Base-by-base conservation (phyloP, 2,888 invertebrate species). In the Galerucella calmariensis region DNA sequence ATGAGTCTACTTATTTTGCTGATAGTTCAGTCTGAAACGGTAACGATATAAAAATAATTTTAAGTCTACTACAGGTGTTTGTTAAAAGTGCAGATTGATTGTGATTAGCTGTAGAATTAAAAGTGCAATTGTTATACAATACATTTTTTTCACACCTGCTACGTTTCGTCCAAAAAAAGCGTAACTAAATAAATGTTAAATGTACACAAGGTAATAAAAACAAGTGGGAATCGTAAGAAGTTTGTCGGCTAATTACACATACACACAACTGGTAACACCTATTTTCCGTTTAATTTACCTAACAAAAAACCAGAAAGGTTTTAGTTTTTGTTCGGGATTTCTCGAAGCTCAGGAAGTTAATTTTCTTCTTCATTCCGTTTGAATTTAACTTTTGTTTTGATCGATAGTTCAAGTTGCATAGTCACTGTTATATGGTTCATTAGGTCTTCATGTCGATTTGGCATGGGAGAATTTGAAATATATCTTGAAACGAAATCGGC, bases 221-320 rank as follows among this genome's bases (percentile, higher is more conserved):
- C 5, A 41, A 41, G 24, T 59, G 58, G 3, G 58, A 59, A 59
- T 27, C 5, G 58, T 59, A 24, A 24, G 16, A 24, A 20, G 11
- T 59, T 59, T 59, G 58, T 27, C 58, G 58, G 58, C 58, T 59
- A 59, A 59, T 59, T 59, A 59, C 58, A 59, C 58, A 59, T 59
- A 59, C 24, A 59, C 58, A 59, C 58, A 59, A 59, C 20, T 20
- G 20, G 24, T 59, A 10, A 59, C 58, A 59, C 12, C n/a, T n/a
- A 51, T 51, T 51, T 51, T 51, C 51, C 58, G 58, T 59, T 24
- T 24, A 59, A 59, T 59, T 59, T 24, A 59, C 20, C 11, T 10
- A 11, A 24, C 20, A 59, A 59, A 20, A 59, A 59, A 59, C n/a
- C 58, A 41, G 35, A 41, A 41, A 41, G 35, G 35, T 41, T 41